phyloP scores from a whole-genome alignment of 2,888 invertebrate genomes.

The Eupithecia subumbrata region DNA sequence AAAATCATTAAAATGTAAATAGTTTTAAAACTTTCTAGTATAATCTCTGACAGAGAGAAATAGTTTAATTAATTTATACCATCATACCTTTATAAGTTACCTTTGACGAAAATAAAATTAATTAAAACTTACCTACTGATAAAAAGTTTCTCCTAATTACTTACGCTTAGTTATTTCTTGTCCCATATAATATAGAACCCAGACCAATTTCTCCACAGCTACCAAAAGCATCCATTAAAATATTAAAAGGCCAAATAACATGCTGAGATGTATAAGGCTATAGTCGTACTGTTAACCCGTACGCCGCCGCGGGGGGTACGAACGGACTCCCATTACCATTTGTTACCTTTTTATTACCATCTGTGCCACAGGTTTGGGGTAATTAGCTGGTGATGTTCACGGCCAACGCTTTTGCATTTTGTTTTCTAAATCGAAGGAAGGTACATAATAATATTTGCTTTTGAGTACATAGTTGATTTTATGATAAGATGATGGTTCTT shows the following conservation, averaged over 20 bases:
- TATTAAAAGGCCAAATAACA: constrained; percentile 40
- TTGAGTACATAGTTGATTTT: too few species aligned
- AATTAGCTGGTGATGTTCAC: constrained; percentile 18
- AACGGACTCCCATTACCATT: constrained; percentile 56
- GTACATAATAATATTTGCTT: background rate
- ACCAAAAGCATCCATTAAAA: constrained; percentile 36
- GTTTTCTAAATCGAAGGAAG: background rate
- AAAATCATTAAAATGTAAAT: constrained; percentile 1
- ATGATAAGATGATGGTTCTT: too few species aligned
- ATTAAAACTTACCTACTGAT: background rate
- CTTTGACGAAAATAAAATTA: constrained; percentile 1
- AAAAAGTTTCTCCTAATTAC: constrained; percentile 5
- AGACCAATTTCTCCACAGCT: constrained; percentile 35
- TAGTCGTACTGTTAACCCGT: constrained; percentile 43
- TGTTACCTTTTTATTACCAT: constrained; percentile 63
- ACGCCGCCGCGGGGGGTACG: constrained; percentile 42
- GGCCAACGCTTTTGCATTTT: background rate
- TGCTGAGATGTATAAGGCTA: constrained; percentile 38
- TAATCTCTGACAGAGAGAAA: background rate
- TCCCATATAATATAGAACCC: background rate
- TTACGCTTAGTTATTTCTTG: constrained; percentile 1
- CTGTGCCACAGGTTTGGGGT: constrained; percentile 25
- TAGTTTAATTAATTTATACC: background rate
- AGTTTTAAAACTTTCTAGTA: background rate
- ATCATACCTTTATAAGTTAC: background rate